Conservation (phyloP, 1,140 invertebrate genomes). For the Maniola jurtina region DNA sequence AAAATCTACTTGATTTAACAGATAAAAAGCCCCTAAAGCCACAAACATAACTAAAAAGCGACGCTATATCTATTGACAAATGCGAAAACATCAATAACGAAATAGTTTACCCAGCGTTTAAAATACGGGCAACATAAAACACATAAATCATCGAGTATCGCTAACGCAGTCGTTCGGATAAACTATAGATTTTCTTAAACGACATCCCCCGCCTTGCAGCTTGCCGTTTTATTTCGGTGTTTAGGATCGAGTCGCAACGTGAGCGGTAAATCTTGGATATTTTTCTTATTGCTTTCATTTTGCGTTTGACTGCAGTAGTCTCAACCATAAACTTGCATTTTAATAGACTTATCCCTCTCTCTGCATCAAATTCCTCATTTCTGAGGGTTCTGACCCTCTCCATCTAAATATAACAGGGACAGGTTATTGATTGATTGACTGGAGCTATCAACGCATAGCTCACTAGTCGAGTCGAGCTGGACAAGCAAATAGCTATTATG, state of each 20-base stretch:
- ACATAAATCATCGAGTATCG: conserved; percentile 16
- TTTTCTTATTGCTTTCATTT: background rate
- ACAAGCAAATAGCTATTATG: too few species aligned
- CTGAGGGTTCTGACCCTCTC: too few species aligned
- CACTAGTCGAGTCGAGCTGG: too few species aligned
- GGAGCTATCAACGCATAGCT: too few species aligned
- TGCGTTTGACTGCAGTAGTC: too few species aligned
- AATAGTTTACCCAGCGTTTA: conserved; percentile 15
- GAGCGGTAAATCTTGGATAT: background rate
- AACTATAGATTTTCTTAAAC: conserved; percentile 26
- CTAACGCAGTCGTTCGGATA: conserved; percentile 8
- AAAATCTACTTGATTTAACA: background rate
- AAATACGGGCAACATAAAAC: conserved; percentile 14
- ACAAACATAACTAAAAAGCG: too few species aligned
- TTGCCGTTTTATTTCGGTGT: conserved; percentile 1
- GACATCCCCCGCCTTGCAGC: conserved; percentile 1
- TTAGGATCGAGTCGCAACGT: background rate
- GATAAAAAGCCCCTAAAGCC: too few species aligned
- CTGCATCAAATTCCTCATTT: too few species aligned
- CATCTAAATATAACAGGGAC: too few species aligned
- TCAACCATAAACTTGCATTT: too few species aligned
- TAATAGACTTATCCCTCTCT: too few species aligned
- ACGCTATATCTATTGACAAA: background rate
- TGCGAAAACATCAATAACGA: background rate
- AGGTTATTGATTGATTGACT: too few species aligned